Conservation (phyloP, 2,888 invertebrate genomes). For the Tachystola acroxantha region DNA sequence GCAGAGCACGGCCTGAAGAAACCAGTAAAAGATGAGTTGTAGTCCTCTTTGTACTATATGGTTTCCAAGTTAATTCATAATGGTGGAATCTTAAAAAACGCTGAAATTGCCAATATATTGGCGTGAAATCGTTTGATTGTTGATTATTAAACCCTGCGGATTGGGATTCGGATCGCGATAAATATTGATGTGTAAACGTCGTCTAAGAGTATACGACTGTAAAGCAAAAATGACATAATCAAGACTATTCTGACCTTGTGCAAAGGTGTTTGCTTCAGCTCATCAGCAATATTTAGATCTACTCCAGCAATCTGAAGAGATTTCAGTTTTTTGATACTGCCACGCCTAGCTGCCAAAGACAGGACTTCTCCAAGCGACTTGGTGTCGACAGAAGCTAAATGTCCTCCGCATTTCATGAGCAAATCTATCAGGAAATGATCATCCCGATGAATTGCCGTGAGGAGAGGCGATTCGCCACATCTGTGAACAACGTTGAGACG, state of each 20-base stretch:
- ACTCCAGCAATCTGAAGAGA: slow-evolving; percentile 83
- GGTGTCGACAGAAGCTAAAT: slow-evolving; percentile 78
- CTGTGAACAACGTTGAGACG: too few species aligned
- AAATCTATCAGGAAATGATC: slow-evolving; percentile 81
- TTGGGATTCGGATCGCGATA: too few species aligned
- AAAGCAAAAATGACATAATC: too few species aligned
- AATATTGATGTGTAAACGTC: too few species aligned
- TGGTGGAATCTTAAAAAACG: too few species aligned
- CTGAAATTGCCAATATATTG: too few species aligned
- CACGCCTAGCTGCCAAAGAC: slow-evolving; percentile 81
- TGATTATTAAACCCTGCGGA: too few species aligned
- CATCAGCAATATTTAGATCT: slow-evolving; percentile 79
- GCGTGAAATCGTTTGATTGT: too few species aligned
- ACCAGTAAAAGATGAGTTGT: too few species aligned
- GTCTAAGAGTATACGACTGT: too few species aligned
- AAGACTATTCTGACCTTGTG: slow-evolving; percentile 78
- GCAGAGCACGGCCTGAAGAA: slow-evolving; percentile 77
- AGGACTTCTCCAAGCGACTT: slow-evolving; percentile 82
- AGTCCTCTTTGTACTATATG: too few species aligned
- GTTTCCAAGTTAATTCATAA: too few species aligned
- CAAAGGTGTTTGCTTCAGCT: slow-evolving; percentile 81
- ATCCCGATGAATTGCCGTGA: slow-evolving; percentile 83
- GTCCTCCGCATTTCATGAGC: slow-evolving; percentile 86
- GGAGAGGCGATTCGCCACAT: slow-evolving; percentile 83
- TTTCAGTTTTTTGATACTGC: slow-evolving; percentile 74